Evolutionary conservation across 2,888 invertebrate genomes (phyloP).

Genomic region (Euplexia lucipara): DNA sequence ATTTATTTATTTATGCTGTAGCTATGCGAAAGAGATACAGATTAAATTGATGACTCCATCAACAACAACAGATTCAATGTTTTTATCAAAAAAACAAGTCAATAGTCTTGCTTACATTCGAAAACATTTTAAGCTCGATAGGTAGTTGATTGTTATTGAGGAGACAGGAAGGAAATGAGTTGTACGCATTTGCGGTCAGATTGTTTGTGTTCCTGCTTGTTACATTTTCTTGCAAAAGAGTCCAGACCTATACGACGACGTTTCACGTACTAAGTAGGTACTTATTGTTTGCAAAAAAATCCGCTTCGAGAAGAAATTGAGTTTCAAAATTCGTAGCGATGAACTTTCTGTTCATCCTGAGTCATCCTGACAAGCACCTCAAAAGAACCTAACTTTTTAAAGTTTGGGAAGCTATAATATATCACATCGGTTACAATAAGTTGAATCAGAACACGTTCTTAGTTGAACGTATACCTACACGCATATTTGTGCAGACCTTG

Average conservation of each 20-base stretch:
- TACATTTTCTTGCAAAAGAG: slow-evolving; percentile 1
- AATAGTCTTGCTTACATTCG: slow-evolving; percentile 16
- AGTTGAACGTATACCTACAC: slow-evolving; percentile 52
- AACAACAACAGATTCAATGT: slow-evolving; percentile 7
- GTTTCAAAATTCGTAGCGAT: neutral
- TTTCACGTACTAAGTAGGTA: too few relatives aligned
- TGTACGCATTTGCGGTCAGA: slow-evolving; percentile 17
- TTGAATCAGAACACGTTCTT: slow-evolving; percentile 46
- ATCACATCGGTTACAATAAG: slow-evolving; percentile 29
- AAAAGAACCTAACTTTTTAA: neutral
- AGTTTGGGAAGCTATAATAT: slow-evolving; percentile 7
- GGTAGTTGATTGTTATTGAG: slow-evolving; percentile 15
- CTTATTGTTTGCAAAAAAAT: too few relatives aligned
- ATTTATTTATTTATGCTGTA: too few relatives aligned
- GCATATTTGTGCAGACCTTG: slow-evolving; percentile 78
- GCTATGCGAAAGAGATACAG: slow-evolving; percentile 1
- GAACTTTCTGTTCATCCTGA: neutral
- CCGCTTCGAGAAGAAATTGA: too few relatives aligned
- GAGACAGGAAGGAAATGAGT: slow-evolving; percentile 17
- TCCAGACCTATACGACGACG: neutral
- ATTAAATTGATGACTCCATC: neutral
- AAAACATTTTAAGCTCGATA: slow-evolving; percentile 6
- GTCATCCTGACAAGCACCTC: neutral
- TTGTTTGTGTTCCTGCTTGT: slow-evolving; percentile 30
- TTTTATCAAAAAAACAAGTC: slow-evolving; percentile 21